phyloP scores from a whole-genome alignment of 2,888 invertebrate species.

The Idaea straminata region DNA sequence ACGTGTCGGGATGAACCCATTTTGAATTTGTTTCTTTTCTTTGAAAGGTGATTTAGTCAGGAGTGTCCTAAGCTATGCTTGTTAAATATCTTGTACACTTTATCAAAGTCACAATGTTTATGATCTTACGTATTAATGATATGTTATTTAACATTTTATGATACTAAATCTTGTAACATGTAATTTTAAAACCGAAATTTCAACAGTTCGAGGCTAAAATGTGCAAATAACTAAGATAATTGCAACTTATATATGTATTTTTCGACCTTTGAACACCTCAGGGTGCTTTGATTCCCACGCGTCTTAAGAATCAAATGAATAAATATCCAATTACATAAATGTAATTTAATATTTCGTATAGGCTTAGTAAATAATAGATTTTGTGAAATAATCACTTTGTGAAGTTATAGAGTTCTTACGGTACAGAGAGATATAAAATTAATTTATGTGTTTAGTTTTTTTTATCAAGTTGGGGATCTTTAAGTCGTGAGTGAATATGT shows the following conservation, averaged over 20 bases:
- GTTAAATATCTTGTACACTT: not conserved
- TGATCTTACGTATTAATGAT: not conserved
- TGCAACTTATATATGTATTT: conserved; percentile 8
- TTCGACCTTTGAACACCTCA: conserved; percentile 38
- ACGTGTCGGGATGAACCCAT: no score
- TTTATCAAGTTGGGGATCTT: no score
- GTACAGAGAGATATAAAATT: no score
- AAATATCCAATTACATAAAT: conserved; percentile 49
- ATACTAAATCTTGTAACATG: not conserved
- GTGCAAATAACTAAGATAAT: not conserved
- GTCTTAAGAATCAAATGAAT: conserved; percentile 37
- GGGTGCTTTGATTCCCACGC: conserved; percentile 62
- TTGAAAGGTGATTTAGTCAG: no score
- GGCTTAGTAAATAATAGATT: not conserved
- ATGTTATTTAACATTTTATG: not conserved
- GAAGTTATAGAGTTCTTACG: no score
- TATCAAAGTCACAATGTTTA: no score
- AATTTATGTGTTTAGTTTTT: no score
- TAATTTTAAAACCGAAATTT: not conserved
- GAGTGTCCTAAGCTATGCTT: no score
- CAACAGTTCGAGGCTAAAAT: not conserved
- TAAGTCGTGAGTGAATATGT: no score
- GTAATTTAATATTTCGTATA: not conserved
- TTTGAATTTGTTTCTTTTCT: no score
- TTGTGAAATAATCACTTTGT: not conserved